A percentile compares a stretch with the other conserved stretches of the same genome.
Conservation (phyloP, 2,888 invertebrate species). For the Sphaerophoria rueppellii region DNA sequence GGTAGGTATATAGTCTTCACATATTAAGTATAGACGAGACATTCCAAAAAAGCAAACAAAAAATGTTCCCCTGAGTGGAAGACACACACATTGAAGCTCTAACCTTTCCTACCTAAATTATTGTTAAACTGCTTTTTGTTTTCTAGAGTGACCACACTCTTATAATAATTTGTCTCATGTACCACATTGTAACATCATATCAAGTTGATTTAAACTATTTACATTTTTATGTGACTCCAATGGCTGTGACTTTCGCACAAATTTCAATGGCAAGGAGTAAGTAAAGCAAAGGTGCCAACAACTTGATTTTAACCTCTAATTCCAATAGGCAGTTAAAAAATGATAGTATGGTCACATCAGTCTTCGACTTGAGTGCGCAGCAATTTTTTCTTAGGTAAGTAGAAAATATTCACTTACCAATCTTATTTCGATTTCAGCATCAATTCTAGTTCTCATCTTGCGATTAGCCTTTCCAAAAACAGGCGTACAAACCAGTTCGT, state of each 20-base stretch:
- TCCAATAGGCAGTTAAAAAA: too few relatives aligned
- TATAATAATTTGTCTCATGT: too few relatives aligned
- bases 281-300: too few relatives aligned
- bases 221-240: too few relatives aligned
- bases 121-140: too few relatives aligned
- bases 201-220: too few relatives aligned
- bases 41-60: conserved; percentile 8
- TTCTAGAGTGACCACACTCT: too few relatives aligned
- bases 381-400: neutral
- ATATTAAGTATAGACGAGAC: neutral
- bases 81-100: neutral
- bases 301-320: too few relatives aligned
- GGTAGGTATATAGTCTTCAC: neutral
- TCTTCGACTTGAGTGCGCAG: neutral
- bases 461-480: conserved; percentile 88
- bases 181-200: too few relatives aligned
- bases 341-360: neutral
- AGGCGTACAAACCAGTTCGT: conserved; percentile 91
- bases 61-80: neutral
- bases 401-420: conserved; percentile 86
- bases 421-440: conserved; percentile 93
- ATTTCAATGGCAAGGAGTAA: too few relatives aligned
- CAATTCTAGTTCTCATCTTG: conserved; percentile 87
- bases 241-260: too few relatives aligned
- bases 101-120: neutral